Base-by-base conservation (phyloP, 2,113 vertebrate genomes). In the Oryzias celebensis region DNA sequence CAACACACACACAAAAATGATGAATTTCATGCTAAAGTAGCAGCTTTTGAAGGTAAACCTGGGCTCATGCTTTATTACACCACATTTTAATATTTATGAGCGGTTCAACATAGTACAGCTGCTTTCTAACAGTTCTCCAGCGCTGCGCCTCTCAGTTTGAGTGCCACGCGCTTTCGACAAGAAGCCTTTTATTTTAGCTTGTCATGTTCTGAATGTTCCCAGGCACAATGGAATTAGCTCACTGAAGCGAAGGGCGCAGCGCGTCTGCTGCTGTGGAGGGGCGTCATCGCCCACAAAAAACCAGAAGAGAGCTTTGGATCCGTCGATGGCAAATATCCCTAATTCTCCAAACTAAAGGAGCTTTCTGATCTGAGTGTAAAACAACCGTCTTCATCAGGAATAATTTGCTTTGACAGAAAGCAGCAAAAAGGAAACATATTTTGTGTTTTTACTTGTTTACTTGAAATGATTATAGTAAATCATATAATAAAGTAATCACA, bases 221-320 rank as follows among this genome's bases (percentile, higher is more conserved):
- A 83, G 85, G 82, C 87, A 65, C 78, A 73, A 80, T 73, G 52
- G 67, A 86, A 89, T 89, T 87, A 90, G 87, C 88, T 85, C 90
- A 89, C 81, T 86, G 82, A 65, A 85, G 84, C 67, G 60, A 71
- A 80, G 86, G 85, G 65, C 85, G 75, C 65, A 16, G 69, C 63
- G 68, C 44, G 65, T 70, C 75, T 82, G 75, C 81, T 66, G 73
- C 82, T 76, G 74, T 63, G 68, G 64, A 31, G 66, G 72, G 60
- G 82, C 69, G 80, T 80, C 73, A 66, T 67, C 64, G 68, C 49
- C 36, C 69, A 61, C 66, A 20, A 26, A 76, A 59, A 43, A 58
- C 49, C 23, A 49, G 61, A 36, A 46, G 57, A 52, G 60, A 50
- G 43, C 67, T 83, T 73, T 61, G 76, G 31, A 70, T 71, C 71